Conservation (phyloP, 1,140 invertebrate species). For the Whitmania pigra region DNA sequence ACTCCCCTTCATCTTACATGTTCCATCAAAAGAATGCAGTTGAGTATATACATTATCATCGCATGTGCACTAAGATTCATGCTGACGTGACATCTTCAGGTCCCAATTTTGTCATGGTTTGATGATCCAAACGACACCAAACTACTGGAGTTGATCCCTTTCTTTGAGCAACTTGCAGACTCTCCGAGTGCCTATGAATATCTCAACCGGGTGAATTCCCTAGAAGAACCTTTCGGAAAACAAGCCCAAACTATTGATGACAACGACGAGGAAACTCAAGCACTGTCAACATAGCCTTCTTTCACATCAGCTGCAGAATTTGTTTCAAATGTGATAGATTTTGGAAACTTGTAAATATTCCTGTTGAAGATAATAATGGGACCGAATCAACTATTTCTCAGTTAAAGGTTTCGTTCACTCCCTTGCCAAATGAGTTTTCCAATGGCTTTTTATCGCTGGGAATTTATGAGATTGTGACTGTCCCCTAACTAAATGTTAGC, state of each 20-base stretch:
- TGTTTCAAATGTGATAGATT: too few relatives aligned
- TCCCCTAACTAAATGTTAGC: too few relatives aligned
- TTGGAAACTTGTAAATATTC: too few relatives aligned
- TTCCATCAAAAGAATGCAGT: slow-evolving; percentile 99
- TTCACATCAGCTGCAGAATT: not conserved
- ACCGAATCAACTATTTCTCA: too few relatives aligned
- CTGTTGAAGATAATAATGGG: too few relatives aligned
- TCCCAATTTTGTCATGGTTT: slow-evolving; percentile 94
- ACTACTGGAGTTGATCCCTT: slow-evolving; percentile 80
- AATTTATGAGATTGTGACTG: too few relatives aligned
- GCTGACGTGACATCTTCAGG: slow-evolving; percentile 44
- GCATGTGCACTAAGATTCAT: not conserved
- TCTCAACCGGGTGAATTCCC: slow-evolving; percentile 31
- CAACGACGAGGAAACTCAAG: not conserved
- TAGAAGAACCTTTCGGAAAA: not conserved
- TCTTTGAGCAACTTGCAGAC: slow-evolving; percentile 67
- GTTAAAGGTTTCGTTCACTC: too few relatives aligned
- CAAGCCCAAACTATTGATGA: not conserved
- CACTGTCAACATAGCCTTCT: not conserved
- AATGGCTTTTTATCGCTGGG: too few relatives aligned
- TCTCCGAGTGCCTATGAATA: slow-evolving; percentile 39
- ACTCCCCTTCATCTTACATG: slow-evolving; percentile 97
- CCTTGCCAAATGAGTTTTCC: too few relatives aligned
- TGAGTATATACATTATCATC: slow-evolving; percentile 24
- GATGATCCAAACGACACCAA: slow-evolving; percentile 79